phyloP scores from a whole-genome alignment of 2,888 invertebrate species.

The Lochmaea capreae region DNA sequence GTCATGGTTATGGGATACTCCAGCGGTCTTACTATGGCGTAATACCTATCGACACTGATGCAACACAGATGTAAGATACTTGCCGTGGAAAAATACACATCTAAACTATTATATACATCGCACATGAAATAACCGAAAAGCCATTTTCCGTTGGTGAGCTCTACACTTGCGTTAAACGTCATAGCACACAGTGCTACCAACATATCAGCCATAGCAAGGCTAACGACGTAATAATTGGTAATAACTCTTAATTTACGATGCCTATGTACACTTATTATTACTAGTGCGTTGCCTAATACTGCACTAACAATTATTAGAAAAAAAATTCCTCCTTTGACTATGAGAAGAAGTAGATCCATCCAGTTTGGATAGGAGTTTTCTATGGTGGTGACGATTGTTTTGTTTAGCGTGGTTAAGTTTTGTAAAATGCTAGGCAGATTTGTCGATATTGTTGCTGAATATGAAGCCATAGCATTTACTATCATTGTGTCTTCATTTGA shows the following conservation, averaged over 20 bases:
- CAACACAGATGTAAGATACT: conserved; percentile 94
- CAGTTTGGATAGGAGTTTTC: conserved; percentile 65
- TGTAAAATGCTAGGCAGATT: conserved; percentile 54
- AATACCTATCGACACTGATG: conserved; percentile 89
- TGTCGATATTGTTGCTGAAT: conserved; percentile 61
- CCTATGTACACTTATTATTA: conserved; percentile 85
- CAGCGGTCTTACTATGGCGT: conserved; percentile 90
- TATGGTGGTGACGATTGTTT: conserved; percentile 60
- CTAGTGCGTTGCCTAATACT: conserved; percentile 90
- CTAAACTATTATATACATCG: conserved; percentile 94
- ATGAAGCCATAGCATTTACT: conserved; percentile 65
- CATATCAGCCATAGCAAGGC: conserved; percentile 93
- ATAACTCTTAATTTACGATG: conserved; percentile 86
- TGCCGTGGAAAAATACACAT: conserved; percentile 93
- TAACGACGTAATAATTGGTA: conserved; percentile 96
- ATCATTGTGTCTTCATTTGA: conserved; percentile 59
- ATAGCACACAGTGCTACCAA: conserved; percentile 91
- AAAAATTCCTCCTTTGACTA: conserved; percentile 84
- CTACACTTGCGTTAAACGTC: conserved; percentile 93
- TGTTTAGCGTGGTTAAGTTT: conserved; percentile 54
- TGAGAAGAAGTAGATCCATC: conserved; percentile 71
- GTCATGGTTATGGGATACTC: conserved; percentile 95
- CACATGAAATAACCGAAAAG: conserved; percentile 91
- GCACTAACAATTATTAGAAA: conserved; percentile 72
- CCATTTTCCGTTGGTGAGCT: conserved; percentile 84